Percentiles rank a stretch among this genome's conserved stretches.
Evolutionary conservation across 2,888 invertebrate genomes (phyloP).

Genomic region (Cistogaster globosa): DNA sequence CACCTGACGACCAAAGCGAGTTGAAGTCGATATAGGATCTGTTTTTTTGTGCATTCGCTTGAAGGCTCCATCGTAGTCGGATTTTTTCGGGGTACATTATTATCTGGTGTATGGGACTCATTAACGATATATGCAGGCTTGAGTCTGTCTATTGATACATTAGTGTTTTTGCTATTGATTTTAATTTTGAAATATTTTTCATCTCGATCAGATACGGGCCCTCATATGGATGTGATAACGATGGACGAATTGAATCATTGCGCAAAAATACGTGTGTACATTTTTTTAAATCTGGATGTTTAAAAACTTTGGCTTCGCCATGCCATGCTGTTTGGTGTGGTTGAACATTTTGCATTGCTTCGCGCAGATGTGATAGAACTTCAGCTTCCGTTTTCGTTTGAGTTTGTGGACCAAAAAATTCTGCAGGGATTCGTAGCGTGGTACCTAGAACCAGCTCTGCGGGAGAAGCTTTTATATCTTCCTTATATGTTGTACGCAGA

Average conservation of each 20-base stretch:
- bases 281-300: too few relatives aligned
- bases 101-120: background rate
- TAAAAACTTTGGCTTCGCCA: too few relatives aligned
- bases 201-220: background rate
- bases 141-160: background rate
- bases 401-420: too few relatives aligned
- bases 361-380: background rate
- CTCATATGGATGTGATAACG: conserved; percentile 8
- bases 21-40: background rate
- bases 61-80: too few relatives aligned
- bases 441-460: too few relatives aligned
- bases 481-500: too few relatives aligned
- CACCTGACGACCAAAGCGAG: background rate
- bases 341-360: background rate
- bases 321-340: conserved; percentile 22
- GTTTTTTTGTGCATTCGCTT: too few relatives aligned
- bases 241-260: conserved; percentile 4
- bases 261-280: conserved; percentile 12
- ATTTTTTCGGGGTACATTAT: background rate
- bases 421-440: too few relatives aligned
- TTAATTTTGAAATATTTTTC: conserved; percentile 9
- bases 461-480: too few relatives aligned
- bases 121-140: background rate
- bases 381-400: background rate
- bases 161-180: background rate